These are phyloP conservation scores for Brachionus rotundiformis DNA, from an alignment of 1,140 invertebrate genomes.

Conservation along the genomic window DNA sequence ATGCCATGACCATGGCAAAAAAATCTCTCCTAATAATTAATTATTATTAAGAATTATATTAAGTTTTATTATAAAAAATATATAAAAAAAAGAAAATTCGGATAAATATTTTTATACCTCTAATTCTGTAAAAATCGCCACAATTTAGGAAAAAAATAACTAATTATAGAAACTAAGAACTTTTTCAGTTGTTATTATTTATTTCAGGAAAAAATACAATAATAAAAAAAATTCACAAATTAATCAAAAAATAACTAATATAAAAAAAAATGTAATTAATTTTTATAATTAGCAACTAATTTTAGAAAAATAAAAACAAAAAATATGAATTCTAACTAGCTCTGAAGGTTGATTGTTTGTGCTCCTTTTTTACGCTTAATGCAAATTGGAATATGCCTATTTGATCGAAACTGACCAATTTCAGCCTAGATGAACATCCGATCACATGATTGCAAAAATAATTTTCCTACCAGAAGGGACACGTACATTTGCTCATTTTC, in stretches of 20 bases:
- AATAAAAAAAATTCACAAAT: not conserved
- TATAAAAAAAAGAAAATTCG: too few relatives aligned
- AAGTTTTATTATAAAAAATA: too few relatives aligned
- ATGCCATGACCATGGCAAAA: too few relatives aligned
- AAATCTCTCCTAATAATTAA: too few relatives aligned
- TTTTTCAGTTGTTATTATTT: not conserved
- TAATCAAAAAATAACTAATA: not conserved
- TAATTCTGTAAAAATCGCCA: conserved; percentile 6
- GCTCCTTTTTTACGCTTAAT: not conserved
- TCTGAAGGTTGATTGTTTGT: conserved; percentile 22
- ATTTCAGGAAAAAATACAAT: not conserved
- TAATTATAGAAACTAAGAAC: conserved; percentile 4
- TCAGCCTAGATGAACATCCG: not conserved
- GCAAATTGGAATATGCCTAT: not conserved
- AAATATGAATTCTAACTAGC: not conserved
- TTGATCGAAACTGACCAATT: conserved; percentile 1
- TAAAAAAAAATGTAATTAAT: not conserved
- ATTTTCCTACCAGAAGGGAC: not conserved
- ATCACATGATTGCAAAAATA: conserved; percentile 21
- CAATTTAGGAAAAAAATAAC: not conserved
- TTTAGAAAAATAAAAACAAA: not conserved
- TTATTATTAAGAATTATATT: too few relatives aligned
- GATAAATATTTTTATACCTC: not conserved
- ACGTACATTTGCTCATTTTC: not conserved
- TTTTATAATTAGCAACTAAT: not conserved